Base-by-base conservation (phyloP, 2,113 vertebrate species). In the Vimba vimba region DNA sequence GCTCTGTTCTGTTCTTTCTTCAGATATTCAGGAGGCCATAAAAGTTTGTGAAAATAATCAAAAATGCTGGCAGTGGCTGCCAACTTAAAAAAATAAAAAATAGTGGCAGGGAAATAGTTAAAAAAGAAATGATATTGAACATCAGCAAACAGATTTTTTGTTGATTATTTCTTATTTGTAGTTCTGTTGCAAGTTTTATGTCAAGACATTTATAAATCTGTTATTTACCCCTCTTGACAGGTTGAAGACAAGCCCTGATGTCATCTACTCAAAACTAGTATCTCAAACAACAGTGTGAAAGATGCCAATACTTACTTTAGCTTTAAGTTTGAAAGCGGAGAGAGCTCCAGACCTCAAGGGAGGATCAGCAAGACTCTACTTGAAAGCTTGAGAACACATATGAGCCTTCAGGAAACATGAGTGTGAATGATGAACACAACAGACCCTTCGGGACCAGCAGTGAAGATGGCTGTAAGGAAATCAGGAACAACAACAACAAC, bases 401-500 rank as follows among this genome's bases (percentile, higher is more conserved):
- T 55, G 84, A 90, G 69, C 86, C n/a, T 68, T 89, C 66, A 84
- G 84, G 68, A 87, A 91, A 88, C 84, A 95, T 96, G 94, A 93
- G 93, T 39, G 91, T 93, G 21, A 90, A 33, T 86, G 89, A 81
- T 21, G 86, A 92, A 73, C 73, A 91, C n/a, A 69, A 86, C 60
- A 85, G 82, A 75, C 62, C 68, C 33, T 64, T 85, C 21, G 82
- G 68, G 68, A 75, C 84, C 15, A 69, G 47, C 73, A 57, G 30
- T 68, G 82, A 89, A 68, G 86, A 83, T 8, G 27, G 62, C 74
- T 85, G 85, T 69, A 87, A 88, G 39, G 91, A 92, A 89, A 75
- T 92, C 2, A 89, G 86, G 52, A 95, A 95, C 82, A 93, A 43
- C 39, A 43, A 57, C 55, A 57, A 95, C 91, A 96, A 95, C 90